phyloP scores from a whole-genome alignment of 2,113 vertebrate genomes.

The Sylvilagus bachmani region DNA sequence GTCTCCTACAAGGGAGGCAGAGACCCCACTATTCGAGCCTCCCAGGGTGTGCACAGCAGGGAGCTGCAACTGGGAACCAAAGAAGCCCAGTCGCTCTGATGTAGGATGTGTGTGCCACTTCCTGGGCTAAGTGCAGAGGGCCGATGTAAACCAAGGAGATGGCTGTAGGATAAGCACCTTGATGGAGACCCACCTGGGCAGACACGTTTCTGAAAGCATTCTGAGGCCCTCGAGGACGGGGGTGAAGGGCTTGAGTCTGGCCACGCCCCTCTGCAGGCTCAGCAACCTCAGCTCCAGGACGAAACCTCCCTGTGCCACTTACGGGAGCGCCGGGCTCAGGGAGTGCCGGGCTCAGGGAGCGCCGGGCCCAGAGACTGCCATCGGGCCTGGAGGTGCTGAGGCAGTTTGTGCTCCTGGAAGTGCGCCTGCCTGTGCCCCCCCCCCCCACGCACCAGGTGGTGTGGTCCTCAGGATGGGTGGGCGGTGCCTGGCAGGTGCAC shows the following conservation, averaged over 20 bases:
- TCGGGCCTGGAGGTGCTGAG: fast-evolving
- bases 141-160: not conserved
- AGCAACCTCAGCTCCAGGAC: not conserved
- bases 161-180: not conserved
- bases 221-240: not conserved
- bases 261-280: fast-evolving
- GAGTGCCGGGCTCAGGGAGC: too few species aligned
- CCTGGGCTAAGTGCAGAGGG: not conserved
- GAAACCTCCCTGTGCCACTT: not conserved
- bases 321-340: too few species aligned
- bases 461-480: too few species aligned
- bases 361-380: fast-evolving
- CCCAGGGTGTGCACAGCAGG: too few species aligned
- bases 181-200: not conserved
- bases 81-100: too few species aligned
- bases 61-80: too few species aligned
- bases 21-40: too few species aligned
- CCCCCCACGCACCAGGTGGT: too few species aligned
- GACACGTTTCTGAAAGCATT: not conserved
- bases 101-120: too few species aligned
- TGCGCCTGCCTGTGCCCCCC: fast-evolving
- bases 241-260: not conserved
- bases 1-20: too few species aligned
- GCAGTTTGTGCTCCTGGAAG: too few species aligned
- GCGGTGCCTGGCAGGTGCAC: not conserved